phyloP scores from a whole-genome alignment of 2,113 vertebrate genomes.

The Scortum barcoo region DNA sequence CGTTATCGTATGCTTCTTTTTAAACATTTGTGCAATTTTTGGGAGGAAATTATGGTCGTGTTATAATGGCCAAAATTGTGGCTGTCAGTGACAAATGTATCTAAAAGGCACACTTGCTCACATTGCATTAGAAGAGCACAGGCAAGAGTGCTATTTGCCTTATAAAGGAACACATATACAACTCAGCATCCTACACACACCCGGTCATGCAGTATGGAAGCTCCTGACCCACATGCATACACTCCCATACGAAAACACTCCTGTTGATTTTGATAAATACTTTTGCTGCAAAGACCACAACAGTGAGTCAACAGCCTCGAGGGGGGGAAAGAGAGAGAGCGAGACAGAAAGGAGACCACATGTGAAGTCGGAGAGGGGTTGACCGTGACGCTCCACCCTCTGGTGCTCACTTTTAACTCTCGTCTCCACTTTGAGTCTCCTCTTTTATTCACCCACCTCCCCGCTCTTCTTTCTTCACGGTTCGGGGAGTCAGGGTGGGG shows the following conservation, averaged over 20 bases:
- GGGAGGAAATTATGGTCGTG: not conserved
- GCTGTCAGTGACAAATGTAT: not conserved
- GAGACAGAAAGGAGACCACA: conserved; percentile 34
- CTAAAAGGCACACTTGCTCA: not conserved
- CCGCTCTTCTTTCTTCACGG: conserved; percentile 40
- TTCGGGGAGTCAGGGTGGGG: conserved; percentile 26
- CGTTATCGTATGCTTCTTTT: not conserved
- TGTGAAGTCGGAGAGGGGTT: conserved; percentile 24
- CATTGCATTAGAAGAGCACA: not conserved
- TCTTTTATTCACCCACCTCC: conserved; percentile 44
- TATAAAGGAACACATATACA: not conserved
- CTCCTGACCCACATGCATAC: not conserved
- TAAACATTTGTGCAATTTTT: not conserved
- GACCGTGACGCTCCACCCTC: conserved; percentile 63
- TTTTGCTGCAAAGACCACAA: conserved; percentile 26
- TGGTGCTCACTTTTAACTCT: conserved; percentile 72
- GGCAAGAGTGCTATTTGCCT: not conserved
- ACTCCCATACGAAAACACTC: conserved; percentile 11
- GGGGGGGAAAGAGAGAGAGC: conserved; percentile 25
- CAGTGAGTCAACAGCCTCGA: conserved; percentile 54
- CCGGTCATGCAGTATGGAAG: not conserved
- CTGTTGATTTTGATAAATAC: conserved; percentile 49
- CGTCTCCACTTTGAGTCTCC: conserved; percentile 39
- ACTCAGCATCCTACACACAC: not conserved
- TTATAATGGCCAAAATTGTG: not conserved